Base-by-base conservation (phyloP, 2,888 invertebrate species). In the Cancer borealis region DNA sequence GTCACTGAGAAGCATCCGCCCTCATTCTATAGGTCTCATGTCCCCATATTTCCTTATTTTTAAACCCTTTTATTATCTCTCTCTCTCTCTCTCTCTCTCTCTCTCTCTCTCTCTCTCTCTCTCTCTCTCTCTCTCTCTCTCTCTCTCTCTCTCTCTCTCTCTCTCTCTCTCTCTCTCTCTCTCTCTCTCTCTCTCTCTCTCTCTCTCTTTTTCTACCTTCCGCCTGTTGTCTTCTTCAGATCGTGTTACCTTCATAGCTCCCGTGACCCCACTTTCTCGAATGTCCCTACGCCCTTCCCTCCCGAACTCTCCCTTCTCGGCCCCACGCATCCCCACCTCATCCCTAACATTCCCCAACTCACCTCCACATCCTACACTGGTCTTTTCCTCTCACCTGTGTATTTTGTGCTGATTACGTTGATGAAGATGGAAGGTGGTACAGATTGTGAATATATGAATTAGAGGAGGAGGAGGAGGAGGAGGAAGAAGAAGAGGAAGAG, bases 111-210 rank as follows among this genome's bases (percentile, higher is more conserved):
- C 90, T 90, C 90, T 90, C 60, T 91, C 91, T 91, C 91, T 91
- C 66, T 66, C 91, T 66, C 79, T 79, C 79, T 79, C 79, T 79
- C 79, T 73, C 73, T 73, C 73, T 73, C 73, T 73, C 73, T 91
- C 91, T 91, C 91, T 91, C 91, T 91, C 91, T 91, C 91, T 91
- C 91, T 91, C 91, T 91, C 91, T 91, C 91, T 91, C 91, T 66
- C 66, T 39, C 66, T 91, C 91, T 91, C 66, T 91, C 91, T 91
- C 60, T 49, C 88, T 88, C 46, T 49, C 88, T 88, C 49, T 88
- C 88, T 49, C 46, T 49, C 88, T 47, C 88, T 49, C 49, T 49
- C 49, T 88, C 46, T 47, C 47, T 47, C 88, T 88, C 88, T 26
- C 47, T 26, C 88, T 46, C 88, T 26, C 79, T 30, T 30, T 30